These are phyloP conservation scores for Eurois occulta DNA, from an alignment of 2,888 invertebrate genomes.

Conservation along the genomic window DNA sequence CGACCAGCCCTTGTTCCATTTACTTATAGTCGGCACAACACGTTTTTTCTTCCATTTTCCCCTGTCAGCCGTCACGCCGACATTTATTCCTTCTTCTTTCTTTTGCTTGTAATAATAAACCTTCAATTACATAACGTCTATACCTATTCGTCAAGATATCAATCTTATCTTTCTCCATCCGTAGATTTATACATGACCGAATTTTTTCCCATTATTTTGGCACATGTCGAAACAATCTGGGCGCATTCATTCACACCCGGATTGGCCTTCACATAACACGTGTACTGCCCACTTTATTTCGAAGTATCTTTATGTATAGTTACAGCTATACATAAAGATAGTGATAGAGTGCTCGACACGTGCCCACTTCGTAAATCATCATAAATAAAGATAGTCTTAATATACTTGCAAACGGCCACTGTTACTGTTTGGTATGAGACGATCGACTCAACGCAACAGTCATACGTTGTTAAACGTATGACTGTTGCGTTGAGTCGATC, in stretches of 20 bases:
- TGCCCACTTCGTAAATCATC: conserved; percentile 23
- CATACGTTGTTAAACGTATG: too few relatives aligned
- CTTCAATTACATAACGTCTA: background rate
- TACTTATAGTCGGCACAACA: background rate
- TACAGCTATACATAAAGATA: too few relatives aligned
- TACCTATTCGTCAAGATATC: conserved; percentile 5
- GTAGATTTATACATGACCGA: conserved; percentile 1
- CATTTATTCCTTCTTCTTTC: background rate
- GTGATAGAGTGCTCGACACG: conserved; percentile 30
- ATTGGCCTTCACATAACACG: conserved; percentile 40
- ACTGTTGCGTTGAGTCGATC: background rate
- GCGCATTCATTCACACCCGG: conserved; percentile 35
- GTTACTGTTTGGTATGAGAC: background rate
- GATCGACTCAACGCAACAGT: too few relatives aligned
- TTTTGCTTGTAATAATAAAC: background rate
- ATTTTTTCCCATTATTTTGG: conserved; percentile 26
- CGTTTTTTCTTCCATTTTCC: background rate
- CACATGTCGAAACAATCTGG: conserved; percentile 39
- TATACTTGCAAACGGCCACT: conserved; percentile 9
- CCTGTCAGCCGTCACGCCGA: background rate
- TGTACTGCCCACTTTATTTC: conserved; percentile 22
- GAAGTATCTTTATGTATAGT: conserved; percentile 8
- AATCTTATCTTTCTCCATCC: background rate
- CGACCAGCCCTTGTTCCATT: background rate
- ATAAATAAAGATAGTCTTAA: conserved; percentile 1